These are phyloP conservation scores for Drosophila rufa DNA, from an alignment of 1,140 invertebrate genomes.

Conservation along the genomic window DNA sequence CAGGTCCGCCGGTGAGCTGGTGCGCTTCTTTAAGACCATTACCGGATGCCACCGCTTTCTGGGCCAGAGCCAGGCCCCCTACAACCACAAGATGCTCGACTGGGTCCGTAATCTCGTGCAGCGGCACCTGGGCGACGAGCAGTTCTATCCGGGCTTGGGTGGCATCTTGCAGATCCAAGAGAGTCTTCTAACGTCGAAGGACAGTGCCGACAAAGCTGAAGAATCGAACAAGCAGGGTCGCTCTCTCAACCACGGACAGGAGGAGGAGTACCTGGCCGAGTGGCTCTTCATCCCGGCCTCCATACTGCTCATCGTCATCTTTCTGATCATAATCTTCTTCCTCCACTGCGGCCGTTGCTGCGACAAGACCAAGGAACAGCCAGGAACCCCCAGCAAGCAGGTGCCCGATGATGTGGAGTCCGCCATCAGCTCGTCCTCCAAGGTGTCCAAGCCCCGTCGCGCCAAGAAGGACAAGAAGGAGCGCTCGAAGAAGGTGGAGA, in stretches of 20 bases:
- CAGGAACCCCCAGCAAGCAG: background rate
- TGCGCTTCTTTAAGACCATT: slow-evolving; percentile 65
- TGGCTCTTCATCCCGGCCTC: slow-evolving; percentile 14
- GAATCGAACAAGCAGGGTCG: slow-evolving; percentile 26
- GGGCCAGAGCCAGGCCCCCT: slow-evolving; percentile 34
- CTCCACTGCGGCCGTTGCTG: slow-evolving; percentile 40
- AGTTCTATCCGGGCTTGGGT: slow-evolving; percentile 79
- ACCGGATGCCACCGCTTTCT: slow-evolving; percentile 66
- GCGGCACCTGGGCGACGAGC: slow-evolving; percentile 63
- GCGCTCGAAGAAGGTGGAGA: slow-evolving; percentile 1
- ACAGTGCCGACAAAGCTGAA: background rate
- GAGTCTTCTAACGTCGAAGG: slow-evolving; percentile 1
- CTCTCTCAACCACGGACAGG: background rate
- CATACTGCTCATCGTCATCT: slow-evolving; percentile 10
- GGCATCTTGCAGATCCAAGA: slow-evolving; percentile 70
- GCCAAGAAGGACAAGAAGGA: background rate
- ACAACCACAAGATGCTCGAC: slow-evolving; percentile 61
- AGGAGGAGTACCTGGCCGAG: background rate
- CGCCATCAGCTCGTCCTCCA: too few species aligned
- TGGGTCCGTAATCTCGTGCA: slow-evolving; percentile 72
- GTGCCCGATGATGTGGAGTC: background rate
- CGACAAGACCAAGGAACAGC: background rate
- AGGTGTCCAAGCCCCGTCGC: background rate
- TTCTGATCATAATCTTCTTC: slow-evolving; percentile 30
- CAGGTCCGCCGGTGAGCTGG: slow-evolving; percentile 53